Base-by-base conservation (phyloP, 2,113 vertebrate genomes). In the Anseranas semipalmata region DNA sequence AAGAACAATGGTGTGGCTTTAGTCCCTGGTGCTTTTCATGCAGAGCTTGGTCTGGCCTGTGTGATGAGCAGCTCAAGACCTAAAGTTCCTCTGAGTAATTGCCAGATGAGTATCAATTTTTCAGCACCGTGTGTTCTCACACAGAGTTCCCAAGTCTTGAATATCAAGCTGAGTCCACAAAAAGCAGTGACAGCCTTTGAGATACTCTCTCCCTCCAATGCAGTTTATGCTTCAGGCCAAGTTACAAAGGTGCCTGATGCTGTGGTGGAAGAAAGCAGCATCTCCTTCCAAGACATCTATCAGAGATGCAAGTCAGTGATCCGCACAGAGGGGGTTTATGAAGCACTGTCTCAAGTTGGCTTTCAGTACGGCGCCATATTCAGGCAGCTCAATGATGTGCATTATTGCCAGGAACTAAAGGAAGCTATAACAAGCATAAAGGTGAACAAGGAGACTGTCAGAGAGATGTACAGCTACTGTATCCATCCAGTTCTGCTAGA, bases 401-500 rank as follows among this genome's bases (percentile, higher is more conserved):
- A 91, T 71, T 98, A 98, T 56, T 98, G 98, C 74, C 95, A 97
- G 71, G 98, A 99, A 46, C 97, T 99, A 62, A 98, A 97, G 33
- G 99, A 99, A 98, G 98, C 98, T 58, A 94, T 99, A 87, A 96
- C 98, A 55, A 96, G 70, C 53, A 87, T 99, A 22, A 97, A 90
- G 55, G 97, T 99, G 72, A 98, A 98, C 18, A 73, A 90, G 87
- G 97, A 98, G 91, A 94, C 98, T 1, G 4, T 95, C 48, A 90
- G 79, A 52, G 91, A 98, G 74, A 97, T 99, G 77, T 92, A 98
- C 93, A 97, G 98, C 39, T 98, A 98, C 93, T 98, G 90, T 43
- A 96, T 99, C 84, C 98, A 99, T 71, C 99, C 99, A 48, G 98
- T 99, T 50, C 74, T 99, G 33, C 94, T 99, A 2, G 99, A 99